Evolutionary conservation across 2,797 vertebrate genomes (phyloP), one percentile per base, ranked within the genome.

Genomic region (Arctocebus calabarensis): DNA sequence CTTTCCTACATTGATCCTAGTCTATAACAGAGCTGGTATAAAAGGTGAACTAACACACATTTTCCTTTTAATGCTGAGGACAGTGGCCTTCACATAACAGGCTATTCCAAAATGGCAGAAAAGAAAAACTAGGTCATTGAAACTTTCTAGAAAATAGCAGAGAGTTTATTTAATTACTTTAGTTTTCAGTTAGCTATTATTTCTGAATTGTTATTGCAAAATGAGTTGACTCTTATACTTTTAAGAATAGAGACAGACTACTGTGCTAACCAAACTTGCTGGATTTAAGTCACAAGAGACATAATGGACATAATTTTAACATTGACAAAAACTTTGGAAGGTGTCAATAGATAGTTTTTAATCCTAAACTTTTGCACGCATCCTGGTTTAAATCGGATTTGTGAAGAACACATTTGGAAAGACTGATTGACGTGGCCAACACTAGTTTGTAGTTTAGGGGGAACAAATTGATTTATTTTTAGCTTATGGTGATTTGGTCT

Each of bases 201-300:
- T 70, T 91, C 20, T 81, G 96, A 64, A 94, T 64, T 96, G 61
- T 73, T 83, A 29, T 92, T 97, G 70, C 97, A 96, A 97, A 95
- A 81, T 94, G 45, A 93, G 32, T 89, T 97, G 92, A 20, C 52
- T 94, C n/a, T 96, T 62, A 84, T 86, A 66, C 71, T 78, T 96
- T 73, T 89, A 83, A 96, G 95, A 98, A 96, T 82, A 61, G 57
- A 97, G 71, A 95, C 32, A 91, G 61, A 82, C n/a, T 95, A 81
- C 88, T 96, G 75, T n/a, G 59, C 94, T 88, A 87, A 95, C 96
- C 95, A 62, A n/a, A n/a, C n/a, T 79, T 95, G 96, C 86, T 96
- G 9, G 95, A 97, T 82, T 81, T 96, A 96, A 97, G 89, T 96
- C 64, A 95, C 78, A 98, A 86, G 7, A 88, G n/a, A 52, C 12